Evolutionary conservation across 2,888 invertebrate species (phyloP).

Genomic region (Apamea crenata): DNA sequence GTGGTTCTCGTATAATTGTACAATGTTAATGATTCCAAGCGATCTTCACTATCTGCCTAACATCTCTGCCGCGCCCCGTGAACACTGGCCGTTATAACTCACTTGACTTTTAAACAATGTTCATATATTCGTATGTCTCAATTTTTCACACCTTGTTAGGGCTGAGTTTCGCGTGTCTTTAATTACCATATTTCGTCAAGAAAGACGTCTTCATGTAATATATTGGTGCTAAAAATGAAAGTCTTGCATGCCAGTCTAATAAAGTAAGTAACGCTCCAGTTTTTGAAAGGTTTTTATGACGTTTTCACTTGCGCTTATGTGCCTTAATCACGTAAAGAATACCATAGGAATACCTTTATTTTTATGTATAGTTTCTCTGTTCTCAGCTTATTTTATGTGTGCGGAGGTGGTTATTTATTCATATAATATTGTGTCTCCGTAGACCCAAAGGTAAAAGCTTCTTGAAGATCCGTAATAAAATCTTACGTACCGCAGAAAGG

Average conservation of each 20-base stretch:
- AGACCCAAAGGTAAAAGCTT: conserved; percentile 54
- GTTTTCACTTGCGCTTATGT: conserved; percentile 62
- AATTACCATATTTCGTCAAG: conserved; percentile 60
- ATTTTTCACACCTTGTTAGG: conserved; percentile 68
- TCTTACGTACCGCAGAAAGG: conserved; percentile 57
- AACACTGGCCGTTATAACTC: conserved; percentile 62
- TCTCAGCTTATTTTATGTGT: conserved; percentile 44
- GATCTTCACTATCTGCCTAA: conserved; percentile 73
- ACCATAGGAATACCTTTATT: conserved; percentile 35
- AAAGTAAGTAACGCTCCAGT: conserved; percentile 62
- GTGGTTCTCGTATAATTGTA: conserved; percentile 80
- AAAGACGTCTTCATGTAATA: conserved; percentile 53
- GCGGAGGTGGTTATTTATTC: conserved; percentile 59
- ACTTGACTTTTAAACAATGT: conserved; percentile 64
- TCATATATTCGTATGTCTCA: conserved; percentile 48
- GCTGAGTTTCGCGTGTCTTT: conserved; percentile 56
- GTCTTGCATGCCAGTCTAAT: conserved; percentile 63
- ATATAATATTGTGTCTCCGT: conserved; percentile 38
- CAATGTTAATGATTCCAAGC: conserved; percentile 81
- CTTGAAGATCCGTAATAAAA: conserved; percentile 61
- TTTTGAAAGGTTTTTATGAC: conserved; percentile 63
- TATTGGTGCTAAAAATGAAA: conserved; percentile 67
- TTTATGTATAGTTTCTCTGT: conserved; percentile 24
- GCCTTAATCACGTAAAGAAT: conserved; percentile 52
- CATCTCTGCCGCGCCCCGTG: conserved; percentile 67